Conservation (phyloP, 2,888 invertebrate species). For the Drosophila koepferae region DNA sequence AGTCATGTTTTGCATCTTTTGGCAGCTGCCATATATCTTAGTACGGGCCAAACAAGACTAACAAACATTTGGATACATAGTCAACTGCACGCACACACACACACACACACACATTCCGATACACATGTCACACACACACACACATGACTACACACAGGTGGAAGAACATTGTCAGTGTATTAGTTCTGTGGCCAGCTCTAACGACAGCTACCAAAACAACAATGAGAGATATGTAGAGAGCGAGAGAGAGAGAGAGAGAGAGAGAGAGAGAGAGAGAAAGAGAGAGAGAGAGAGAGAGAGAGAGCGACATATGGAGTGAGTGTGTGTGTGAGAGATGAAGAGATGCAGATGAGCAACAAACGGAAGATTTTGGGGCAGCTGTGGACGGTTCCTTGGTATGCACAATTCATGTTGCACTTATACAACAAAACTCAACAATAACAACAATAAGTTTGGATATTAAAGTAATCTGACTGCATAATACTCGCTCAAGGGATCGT, state of each 20-base stretch:
- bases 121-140: conserved; percentile 7
- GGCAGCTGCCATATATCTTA: conserved; percentile 79
- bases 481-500: not conserved
- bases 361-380: conserved; percentile 9
- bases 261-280: not conserved
- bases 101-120: conserved; percentile 7
- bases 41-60: conserved; percentile 60
- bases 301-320: not conserved
- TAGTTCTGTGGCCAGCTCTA: conserved; percentile 65
- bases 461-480: not conserved
- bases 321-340: conserved; percentile 20
- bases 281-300: too few relatives aligned
- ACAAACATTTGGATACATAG: conserved; percentile 59
- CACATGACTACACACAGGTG: conserved; percentile 37
- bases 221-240: not conserved
- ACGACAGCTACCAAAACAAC: conserved; percentile 50
- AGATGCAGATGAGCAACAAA: conserved; percentile 64
- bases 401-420: conserved; percentile 80
- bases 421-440: conserved; percentile 42
- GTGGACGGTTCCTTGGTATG: conserved; percentile 70
- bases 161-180: conserved; percentile 54
- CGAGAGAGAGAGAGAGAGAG: too few relatives aligned
- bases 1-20: conserved; percentile 78
- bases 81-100: conserved; percentile 35
- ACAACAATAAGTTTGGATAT: not conserved